Percentiles rank a stretch among this genome's conserved stretches.
Evolutionary conservation across 1,140 invertebrate genomes (phyloP).

Genomic region (Adoxophyes honmai): DNA sequence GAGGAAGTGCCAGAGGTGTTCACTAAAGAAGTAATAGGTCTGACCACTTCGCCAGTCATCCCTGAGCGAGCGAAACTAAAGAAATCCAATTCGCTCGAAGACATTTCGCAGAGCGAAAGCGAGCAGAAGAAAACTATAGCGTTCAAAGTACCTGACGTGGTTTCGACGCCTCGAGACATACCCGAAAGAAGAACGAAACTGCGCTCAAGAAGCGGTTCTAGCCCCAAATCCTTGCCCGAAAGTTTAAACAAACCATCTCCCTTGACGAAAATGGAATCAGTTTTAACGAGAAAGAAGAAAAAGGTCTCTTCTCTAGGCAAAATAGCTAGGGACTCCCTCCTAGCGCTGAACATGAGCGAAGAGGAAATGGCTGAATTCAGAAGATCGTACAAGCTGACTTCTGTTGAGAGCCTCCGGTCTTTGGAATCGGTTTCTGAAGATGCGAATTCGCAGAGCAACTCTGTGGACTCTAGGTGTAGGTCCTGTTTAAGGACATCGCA

Average conservation of each 20-base stretch:
- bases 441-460: slow-evolving; percentile 64
- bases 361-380: slow-evolving; percentile 68
- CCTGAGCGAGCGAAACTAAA: slow-evolving; percentile 61
- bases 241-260: slow-evolving; percentile 61
- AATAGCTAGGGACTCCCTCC: slow-evolving; percentile 65
- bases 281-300: slow-evolving; percentile 60
- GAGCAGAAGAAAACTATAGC: slow-evolving; percentile 56
- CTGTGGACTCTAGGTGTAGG: slow-evolving; percentile 63
- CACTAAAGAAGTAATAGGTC: slow-evolving; percentile 44
- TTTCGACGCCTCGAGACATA: slow-evolving; percentile 52
- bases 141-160: slow-evolving; percentile 62
- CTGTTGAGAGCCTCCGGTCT: slow-evolving; percentile 63
- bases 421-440: slow-evolving; percentile 72
- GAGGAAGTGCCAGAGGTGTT: slow-evolving; percentile 54
- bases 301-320: slow-evolving; percentile 66
- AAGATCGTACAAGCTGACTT: slow-evolving; percentile 61
- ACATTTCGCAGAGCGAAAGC: slow-evolving; percentile 39
- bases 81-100: slow-evolving; percentile 63
- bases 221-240: slow-evolving; percentile 69
- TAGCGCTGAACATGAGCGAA: slow-evolving; percentile 70
- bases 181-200: slow-evolving; percentile 49
- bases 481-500: slow-evolving; percentile 61
- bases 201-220: slow-evolving; percentile 55
- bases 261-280: slow-evolving; percentile 54
- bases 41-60: slow-evolving; percentile 48